Conservation (phyloP, 2,113 vertebrate genomes). For the Cephalopterus ornatus region DNA sequence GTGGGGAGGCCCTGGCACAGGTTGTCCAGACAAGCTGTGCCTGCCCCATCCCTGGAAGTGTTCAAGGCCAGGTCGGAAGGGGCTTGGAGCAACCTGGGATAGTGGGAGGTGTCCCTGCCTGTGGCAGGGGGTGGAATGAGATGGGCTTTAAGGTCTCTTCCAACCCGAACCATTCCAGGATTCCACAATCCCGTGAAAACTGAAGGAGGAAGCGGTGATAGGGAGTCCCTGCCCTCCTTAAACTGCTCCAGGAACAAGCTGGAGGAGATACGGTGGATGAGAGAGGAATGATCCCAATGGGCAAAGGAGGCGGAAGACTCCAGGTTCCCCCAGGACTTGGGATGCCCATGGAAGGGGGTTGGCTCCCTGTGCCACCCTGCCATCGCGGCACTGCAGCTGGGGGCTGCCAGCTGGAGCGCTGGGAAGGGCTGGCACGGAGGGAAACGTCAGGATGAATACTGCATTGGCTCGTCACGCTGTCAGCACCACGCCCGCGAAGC, state of each 20-base stretch:
- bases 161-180: not conserved
- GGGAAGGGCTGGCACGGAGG: not conserved
- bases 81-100: fast-evolving
- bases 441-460: not conserved
- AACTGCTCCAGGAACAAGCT: not conserved
- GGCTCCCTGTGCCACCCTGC: not conserved
- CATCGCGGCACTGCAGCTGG: fast-evolving
- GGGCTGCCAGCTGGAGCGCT: not conserved
- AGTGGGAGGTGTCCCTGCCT: not conserved
- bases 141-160: not conserved
- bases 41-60: not conserved
- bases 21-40: not conserved
- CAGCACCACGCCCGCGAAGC: not conserved
- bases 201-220: not conserved
- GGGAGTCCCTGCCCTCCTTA: not conserved
- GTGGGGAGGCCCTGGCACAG: not conserved
- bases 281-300: not conserved
- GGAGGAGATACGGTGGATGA: fast-evolving
- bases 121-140: not conserved
- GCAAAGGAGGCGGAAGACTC: not conserved
- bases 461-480: not conserved
- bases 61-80: fast-evolving
- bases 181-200: not conserved
- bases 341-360: fast-evolving
- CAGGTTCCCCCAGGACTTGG: fast-evolving